phyloP scores from a whole-genome alignment of 2,113 vertebrate genomes.

The Talpa occidentalis region DNA sequence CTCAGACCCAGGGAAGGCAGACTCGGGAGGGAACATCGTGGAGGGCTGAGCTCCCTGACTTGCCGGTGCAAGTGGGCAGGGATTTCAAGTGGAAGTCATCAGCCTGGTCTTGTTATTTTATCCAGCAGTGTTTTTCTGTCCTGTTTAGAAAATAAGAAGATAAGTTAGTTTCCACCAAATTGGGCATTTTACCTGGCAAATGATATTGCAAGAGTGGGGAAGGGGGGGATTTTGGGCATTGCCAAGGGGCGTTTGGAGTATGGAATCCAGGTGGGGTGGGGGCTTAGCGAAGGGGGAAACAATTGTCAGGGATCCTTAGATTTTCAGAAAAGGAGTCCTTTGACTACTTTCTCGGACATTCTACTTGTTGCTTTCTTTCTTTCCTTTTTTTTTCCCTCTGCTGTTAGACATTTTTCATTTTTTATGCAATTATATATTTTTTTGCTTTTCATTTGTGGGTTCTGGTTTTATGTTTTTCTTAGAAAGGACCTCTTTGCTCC shows the following conservation, averaged over 20 bases:
- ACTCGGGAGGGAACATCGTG: not conserved
- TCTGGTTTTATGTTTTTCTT: not conserved
- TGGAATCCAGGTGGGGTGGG: not conserved
- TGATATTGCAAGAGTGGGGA: too few relatives aligned
- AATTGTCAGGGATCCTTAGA: too few relatives aligned
- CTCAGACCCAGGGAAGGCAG: not conserved
- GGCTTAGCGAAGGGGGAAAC: rapidly evolving
- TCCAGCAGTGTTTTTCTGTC: not conserved
- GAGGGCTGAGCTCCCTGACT: not conserved
- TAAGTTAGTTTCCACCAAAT: not conserved
- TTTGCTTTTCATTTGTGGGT: not conserved
- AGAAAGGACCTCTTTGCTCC: not conserved
- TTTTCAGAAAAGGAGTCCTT: not conserved
- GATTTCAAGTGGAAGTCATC: not conserved
- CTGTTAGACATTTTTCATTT: not conserved
- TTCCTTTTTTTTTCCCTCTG: not conserved
- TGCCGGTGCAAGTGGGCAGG: not conserved
- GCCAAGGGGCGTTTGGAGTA: not conserved
- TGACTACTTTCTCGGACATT: not conserved
- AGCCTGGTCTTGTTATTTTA: not conserved
- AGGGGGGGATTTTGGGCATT: not conserved
- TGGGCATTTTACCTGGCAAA: not conserved
- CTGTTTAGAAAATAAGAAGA: not conserved
- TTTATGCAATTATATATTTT: not conserved
- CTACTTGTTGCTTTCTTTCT: not conserved